phyloP scores from a whole-genome alignment of 2,113 vertebrate genomes.

The Echinops telfairi region DNA sequence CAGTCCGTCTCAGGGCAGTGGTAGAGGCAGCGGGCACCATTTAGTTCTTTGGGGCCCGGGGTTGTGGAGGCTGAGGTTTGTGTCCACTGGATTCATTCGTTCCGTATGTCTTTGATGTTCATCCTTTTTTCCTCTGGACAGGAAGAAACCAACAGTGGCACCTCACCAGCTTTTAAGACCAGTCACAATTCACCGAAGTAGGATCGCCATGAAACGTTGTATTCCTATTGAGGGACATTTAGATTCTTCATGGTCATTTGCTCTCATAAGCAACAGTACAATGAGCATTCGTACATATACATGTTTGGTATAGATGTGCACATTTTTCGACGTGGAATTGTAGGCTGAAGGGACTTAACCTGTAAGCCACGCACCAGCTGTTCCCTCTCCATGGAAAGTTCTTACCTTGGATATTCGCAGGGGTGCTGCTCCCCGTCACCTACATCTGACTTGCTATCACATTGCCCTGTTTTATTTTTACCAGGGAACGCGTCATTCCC shows the following conservation, averaged over 20 bases:
- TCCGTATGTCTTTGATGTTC: too few relatives aligned
- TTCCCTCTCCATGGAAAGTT: background rate
- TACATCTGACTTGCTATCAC: background rate
- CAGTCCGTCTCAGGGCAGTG: too few relatives aligned
- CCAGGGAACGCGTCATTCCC: background rate
- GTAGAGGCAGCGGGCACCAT: too few relatives aligned
- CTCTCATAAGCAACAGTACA: background rate
- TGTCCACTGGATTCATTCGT: too few relatives aligned
- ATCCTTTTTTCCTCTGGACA: too few relatives aligned
- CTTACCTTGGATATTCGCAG: background rate
- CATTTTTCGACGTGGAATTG: too few relatives aligned
- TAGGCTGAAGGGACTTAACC: background rate
- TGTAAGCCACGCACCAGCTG: background rate
- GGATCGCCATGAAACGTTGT: background rate
- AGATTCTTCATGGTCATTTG: background rate
- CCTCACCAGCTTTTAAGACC: too few relatives aligned
- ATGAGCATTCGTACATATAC: background rate
- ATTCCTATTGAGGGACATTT: background rate
- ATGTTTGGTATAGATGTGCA: background rate
- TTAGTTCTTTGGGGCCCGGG: too few relatives aligned
- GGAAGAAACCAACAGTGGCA: too few relatives aligned
- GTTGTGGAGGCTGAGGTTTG: too few relatives aligned
- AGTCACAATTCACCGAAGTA: too few relatives aligned
- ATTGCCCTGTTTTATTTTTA: background rate
- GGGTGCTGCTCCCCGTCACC: background rate